A percentile compares a stretch with the other conserved stretches of the same genome.
Evolutionary conservation across 2,888 invertebrate species (phyloP).

Genomic region (Eudemis profundana): DNA sequence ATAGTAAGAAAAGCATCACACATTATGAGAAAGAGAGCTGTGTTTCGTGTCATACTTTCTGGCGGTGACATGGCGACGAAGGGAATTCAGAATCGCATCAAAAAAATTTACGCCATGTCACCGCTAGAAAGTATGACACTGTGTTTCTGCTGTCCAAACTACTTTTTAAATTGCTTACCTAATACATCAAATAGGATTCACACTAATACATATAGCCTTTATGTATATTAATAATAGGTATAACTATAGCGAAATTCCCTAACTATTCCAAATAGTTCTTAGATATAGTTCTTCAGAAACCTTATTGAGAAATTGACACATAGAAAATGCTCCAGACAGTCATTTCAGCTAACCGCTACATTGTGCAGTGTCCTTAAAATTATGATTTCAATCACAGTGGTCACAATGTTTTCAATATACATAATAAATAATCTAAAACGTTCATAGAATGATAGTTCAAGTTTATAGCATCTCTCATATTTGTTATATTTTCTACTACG

Average conservation of each 20-base stretch:
- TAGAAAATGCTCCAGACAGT: conserved; percentile 33
- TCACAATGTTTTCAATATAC: conserved; percentile 13
- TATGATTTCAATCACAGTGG: conserved; percentile 33
- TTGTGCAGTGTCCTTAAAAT: conserved; percentile 29
- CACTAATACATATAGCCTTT: conserved; percentile 1
- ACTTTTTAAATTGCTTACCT: neutral
- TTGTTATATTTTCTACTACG: neutral
- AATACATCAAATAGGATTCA: conserved; percentile 12
- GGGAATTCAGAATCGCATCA: no score
- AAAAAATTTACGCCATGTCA: no score
- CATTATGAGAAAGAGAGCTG: neutral
- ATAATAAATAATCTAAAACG: conserved; percentile 7
- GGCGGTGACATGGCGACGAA: no score
- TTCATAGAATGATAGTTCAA: neutral
- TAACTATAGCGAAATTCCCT: neutral
- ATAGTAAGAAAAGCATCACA: neutral
- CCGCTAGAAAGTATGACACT: no score
- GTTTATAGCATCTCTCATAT: neutral
- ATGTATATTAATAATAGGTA: neutral
- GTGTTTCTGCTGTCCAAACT: neutral
- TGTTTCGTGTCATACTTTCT: neutral
- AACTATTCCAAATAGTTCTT: conserved; percentile 19
- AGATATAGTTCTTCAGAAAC: conserved; percentile 2
- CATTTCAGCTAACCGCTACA: conserved; percentile 5
- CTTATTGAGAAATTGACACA: conserved; percentile 31